Evolutionary conservation across 2,113 vertebrate genomes (phyloP), one percentile per base, ranked within the genome.

Genomic region (Stigmatopora argus): DNA sequence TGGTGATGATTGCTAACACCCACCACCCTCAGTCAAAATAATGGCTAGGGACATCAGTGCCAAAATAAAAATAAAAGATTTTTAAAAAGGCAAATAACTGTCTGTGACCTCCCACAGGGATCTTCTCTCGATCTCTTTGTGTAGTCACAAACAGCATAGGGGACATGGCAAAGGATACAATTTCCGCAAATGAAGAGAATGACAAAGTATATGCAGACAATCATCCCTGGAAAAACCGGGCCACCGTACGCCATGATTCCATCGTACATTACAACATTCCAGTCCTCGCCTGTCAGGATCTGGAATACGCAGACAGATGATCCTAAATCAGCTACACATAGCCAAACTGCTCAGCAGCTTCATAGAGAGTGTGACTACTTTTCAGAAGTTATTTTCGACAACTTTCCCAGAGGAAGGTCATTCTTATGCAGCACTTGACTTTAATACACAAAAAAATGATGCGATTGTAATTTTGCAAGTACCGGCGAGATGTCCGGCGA

Each of bases 161-260:
- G 26, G 21, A 15, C 13, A 6, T 34, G 58, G 18, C 58, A 60
- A 69, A 79, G 90, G 94, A 94, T 95, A 95, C 95, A 98, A 88
- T 98, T 98, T 62, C 95, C 95, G 0, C 94, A 96, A 89, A 97
- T 95, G 85, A 96, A 96, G 75, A 97, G 94, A 84, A 97, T 95
- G 83, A 97, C 92, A 23, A 98, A 98, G 88, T 96, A 98, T 58
- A 95, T 23, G 0, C 93, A 96, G 77, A 98, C 94, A 7, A 98
- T 89, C 95, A 98, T 98, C 21, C 94, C 94, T 0, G 94, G 94
- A 68, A 96, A 96, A 73, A 92, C 88, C 0, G 95, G 95, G 0
- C 95, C 96, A 0, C 96, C 96, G 0, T 96, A 97, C 0, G 95
- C 94, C 93, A 95, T 95, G 84, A 98, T 98, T 6, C 95, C 95